phyloP scores from a whole-genome alignment of 2,113 vertebrate species.

The Cinclus mexicanus region DNA sequence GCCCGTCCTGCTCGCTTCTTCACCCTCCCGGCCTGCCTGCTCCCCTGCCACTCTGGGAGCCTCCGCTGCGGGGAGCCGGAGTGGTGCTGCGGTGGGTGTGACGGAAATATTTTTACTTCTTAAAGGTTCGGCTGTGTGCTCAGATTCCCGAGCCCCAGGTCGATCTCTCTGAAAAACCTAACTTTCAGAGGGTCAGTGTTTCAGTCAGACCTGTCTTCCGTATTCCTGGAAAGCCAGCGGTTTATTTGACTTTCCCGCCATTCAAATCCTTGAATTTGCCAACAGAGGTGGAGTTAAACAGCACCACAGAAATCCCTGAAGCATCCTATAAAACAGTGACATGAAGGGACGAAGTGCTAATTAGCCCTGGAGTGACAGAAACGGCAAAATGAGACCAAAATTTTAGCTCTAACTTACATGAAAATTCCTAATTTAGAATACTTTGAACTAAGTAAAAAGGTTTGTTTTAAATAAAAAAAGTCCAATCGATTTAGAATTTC shows the following conservation, averaged over 20 bases:
- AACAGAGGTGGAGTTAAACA: neutral
- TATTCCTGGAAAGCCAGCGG: neutral
- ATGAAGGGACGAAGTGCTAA: neutral
- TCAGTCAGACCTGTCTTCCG: accelerated
- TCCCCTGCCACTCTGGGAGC: accelerated
- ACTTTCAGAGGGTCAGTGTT: neutral
- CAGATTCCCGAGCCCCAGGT: no score
- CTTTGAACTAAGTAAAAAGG: neutral
- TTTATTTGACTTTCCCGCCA: accelerated
- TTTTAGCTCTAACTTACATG: neutral
- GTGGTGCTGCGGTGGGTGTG: neutral
- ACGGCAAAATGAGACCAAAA: neutral
- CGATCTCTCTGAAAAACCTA: neutral
- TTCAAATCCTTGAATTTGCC: neutral
- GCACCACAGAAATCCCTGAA: neutral
- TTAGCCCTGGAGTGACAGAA: neutral
- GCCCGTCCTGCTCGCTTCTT: neutral
- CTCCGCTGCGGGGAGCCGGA: accelerated
- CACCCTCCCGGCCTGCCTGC: accelerated
- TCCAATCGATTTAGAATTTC: neutral
- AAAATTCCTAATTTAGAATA: neutral
- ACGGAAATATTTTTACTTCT: no score
- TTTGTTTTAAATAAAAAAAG: neutral
- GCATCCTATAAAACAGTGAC: neutral
- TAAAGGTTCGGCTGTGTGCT: neutral